These are phyloP conservation scores for Pseudochirops corinnae DNA, from an alignment of 2,797 vertebrate genomes.

Conservation along the genomic window DNA sequence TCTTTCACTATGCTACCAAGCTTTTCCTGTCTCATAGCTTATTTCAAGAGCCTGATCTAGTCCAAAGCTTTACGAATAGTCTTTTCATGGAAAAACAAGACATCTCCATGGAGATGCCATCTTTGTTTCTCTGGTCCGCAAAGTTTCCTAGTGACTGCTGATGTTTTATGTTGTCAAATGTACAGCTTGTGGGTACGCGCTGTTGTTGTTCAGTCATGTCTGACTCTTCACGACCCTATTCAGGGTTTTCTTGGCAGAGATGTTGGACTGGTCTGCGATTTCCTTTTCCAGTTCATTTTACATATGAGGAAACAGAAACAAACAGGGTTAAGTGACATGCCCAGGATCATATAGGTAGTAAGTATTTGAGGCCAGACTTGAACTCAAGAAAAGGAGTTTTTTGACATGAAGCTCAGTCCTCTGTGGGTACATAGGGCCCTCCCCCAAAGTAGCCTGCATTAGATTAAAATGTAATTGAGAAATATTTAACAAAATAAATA, in stretches of 20 bases:
- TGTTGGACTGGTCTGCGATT: neutral
- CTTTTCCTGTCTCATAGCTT: neutral
- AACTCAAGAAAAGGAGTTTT: neutral
- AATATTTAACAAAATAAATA: neutral
- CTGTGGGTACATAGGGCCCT: neutral
- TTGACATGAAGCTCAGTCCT: fast-evolving
- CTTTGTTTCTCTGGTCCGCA: neutral
- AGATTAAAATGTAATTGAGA: neutral
- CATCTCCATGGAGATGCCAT: neutral
- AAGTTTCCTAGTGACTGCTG: neutral
- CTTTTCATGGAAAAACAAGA: neutral
- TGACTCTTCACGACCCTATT: neutral
- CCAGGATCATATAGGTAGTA: neutral
- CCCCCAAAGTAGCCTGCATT: neutral
- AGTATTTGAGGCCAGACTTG: neutral
- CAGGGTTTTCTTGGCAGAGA: neutral
- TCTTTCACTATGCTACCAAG: neutral
- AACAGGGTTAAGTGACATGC: neutral
- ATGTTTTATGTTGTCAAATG: neutral
- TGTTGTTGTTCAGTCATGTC: neutral
- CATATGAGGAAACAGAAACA: neutral
- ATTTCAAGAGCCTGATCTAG: neutral
- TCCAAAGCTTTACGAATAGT: neutral
- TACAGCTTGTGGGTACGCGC: neutral
- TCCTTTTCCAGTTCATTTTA: neutral